Conservation (phyloP, 2,797 vertebrate species). For the Poeciliopsis gracilis region DNA sequence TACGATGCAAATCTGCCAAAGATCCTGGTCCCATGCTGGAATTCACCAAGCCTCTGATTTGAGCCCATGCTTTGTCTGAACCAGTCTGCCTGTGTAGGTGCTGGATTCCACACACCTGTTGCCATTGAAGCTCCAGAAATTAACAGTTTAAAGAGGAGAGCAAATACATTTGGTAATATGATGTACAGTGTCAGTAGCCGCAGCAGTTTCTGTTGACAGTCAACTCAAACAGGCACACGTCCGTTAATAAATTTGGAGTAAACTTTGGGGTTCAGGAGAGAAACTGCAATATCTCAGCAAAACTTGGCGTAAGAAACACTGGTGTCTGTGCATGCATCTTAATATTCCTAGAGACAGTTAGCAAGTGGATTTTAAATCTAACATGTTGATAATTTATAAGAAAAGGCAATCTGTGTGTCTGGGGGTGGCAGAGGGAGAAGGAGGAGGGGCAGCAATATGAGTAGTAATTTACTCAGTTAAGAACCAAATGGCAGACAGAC, state of each 20-base stretch:
- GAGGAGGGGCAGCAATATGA: conserved; percentile 70
- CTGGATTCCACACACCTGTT: background rate
- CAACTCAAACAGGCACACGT: conserved; percentile 4
- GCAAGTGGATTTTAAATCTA: conserved; percentile 74
- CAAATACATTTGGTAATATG: background rate
- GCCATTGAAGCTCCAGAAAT: background rate
- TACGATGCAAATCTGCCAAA: background rate
- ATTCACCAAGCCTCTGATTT: background rate
- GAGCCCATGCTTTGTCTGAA: background rate
- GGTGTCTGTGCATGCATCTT: conserved; percentile 40
- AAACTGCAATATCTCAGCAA: conserved; percentile 17
- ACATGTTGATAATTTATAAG: conserved; percentile 79
- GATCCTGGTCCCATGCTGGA: background rate
- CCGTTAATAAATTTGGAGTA: conserved; percentile 6
- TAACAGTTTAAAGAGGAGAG: background rate
- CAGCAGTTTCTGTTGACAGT: background rate
- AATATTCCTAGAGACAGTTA: conserved; percentile 57
- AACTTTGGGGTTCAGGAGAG: conserved; percentile 20
- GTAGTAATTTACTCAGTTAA: conserved; percentile 90
- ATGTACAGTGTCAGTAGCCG: background rate
- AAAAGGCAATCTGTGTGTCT: conserved; percentile 78
- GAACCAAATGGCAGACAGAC: conserved; percentile 96
- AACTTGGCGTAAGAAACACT: conserved; percentile 43
- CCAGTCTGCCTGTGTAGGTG: background rate
- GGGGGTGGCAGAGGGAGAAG: conserved; percentile 63